A percentile compares a stretch with the other conserved stretches of the same genome.
Evolutionary conservation across 2,888 invertebrate genomes (phyloP).

Genomic region (Pelosia muscerda): DNA sequence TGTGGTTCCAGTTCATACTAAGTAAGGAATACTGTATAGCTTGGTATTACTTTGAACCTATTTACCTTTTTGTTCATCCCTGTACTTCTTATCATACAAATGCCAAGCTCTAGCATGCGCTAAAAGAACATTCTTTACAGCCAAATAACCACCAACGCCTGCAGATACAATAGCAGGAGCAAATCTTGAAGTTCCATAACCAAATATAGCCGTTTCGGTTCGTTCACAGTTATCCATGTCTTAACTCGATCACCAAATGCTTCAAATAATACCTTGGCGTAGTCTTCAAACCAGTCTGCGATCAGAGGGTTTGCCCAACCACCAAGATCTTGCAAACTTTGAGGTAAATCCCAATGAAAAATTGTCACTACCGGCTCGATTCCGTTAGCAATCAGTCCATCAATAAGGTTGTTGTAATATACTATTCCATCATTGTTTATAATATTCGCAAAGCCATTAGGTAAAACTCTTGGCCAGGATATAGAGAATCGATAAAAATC

Average conservation of each 20-base stretch:
- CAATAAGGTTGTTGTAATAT: constrained; percentile 89
- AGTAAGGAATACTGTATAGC: no score
- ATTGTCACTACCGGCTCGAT: constrained; percentile 88
- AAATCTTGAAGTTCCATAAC: constrained; percentile 75
- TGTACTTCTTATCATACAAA: constrained; percentile 75
- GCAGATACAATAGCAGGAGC: constrained; percentile 73
- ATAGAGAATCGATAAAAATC: constrained; percentile 87
- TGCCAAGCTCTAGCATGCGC: constrained; percentile 87
- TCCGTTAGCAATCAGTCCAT: constrained; percentile 85
- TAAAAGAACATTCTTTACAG: constrained; percentile 78
- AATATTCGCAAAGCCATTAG: constrained; percentile 82
- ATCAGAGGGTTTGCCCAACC: constrained; percentile 84
- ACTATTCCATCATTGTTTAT: constrained; percentile 87
- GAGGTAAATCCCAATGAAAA: constrained; percentile 86
- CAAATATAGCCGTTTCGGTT: constrained; percentile 78
- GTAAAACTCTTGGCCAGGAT: constrained; percentile 89
- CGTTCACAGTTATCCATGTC: constrained; percentile 88
- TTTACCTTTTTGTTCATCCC: constrained; percentile 63
- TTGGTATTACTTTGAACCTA: no score
- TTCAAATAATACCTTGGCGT: constrained; percentile 74
- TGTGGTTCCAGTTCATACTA: no score
- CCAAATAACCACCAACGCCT: constrained; percentile 84
- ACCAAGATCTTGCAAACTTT: constrained; percentile 84
- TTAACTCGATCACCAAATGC: constrained; percentile 83
- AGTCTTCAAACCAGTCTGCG: constrained; percentile 81